A percentile compares a stretch with the other conserved stretches of the same genome.
Conservation (phyloP, 2,113 vertebrate species). For the Acanthochromis polyacanthus region DNA sequence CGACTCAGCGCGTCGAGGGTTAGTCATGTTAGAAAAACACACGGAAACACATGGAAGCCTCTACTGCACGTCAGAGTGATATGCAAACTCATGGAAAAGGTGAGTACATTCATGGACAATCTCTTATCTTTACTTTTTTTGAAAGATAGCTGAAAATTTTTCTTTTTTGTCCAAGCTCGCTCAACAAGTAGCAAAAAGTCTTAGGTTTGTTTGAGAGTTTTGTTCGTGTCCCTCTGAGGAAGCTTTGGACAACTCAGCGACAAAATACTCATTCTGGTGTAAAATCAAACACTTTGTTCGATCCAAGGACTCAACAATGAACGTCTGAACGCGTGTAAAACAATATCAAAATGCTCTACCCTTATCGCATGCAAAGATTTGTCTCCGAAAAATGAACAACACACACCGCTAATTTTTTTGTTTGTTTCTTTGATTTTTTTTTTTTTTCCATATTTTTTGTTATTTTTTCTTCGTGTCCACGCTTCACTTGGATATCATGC, state of each 20-base stretch:
- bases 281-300: slow-evolving; percentile 60
- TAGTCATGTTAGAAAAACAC: slow-evolving; percentile 79
- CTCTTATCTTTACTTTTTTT: slow-evolving; percentile 44
- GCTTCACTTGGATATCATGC: slow-evolving; percentile 88
- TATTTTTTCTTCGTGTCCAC: slow-evolving; percentile 74
- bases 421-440: slow-evolving; percentile 73
- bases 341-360: slow-evolving; percentile 80
- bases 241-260: slow-evolving; percentile 51
- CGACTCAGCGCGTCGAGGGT: slow-evolving; percentile 63
- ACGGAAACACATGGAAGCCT: slow-evolving; percentile 74
- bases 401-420: slow-evolving; percentile 78
- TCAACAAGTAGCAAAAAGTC: slow-evolving; percentile 70
- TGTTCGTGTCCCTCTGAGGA: slow-evolving; percentile 61
- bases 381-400: slow-evolving; percentile 80
- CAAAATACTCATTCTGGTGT: slow-evolving; percentile 49
- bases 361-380: slow-evolving; percentile 85
- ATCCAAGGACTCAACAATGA: slow-evolving; percentile 61
- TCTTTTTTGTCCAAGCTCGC: slow-evolving; percentile 63
- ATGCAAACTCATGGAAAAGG: slow-evolving; percentile 81
- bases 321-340: slow-evolving; percentile 76
- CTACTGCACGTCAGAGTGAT: slow-evolving; percentile 77
- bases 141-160: slow-evolving; percentile 43
- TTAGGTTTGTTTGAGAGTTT: slow-evolving; percentile 72
- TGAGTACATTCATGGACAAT: slow-evolving; percentile 83
- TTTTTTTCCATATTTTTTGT: slow-evolving; percentile 37